phyloP scores from a whole-genome alignment of 2,797 vertebrate genomes.

The Rallus crepitans region DNA sequence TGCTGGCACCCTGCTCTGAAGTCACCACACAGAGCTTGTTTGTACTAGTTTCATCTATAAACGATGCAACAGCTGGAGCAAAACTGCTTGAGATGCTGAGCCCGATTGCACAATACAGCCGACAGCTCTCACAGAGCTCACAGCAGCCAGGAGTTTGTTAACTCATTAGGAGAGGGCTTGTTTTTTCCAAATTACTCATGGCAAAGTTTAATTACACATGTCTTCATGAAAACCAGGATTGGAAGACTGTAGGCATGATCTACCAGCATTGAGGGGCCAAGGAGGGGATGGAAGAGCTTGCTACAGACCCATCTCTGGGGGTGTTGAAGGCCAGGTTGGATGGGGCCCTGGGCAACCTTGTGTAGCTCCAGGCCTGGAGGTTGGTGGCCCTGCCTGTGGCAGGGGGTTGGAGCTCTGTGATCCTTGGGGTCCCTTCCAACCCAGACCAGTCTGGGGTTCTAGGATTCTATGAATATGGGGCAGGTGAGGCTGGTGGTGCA shows the following conservation, averaged over 20 bases:
- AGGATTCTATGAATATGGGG: not conserved
- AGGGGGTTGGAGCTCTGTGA: no score
- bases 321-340: no score
- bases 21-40: constrained; percentile 17
- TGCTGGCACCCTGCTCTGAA: not conserved
- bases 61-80: constrained; percentile 37
- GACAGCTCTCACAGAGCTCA: not conserved
- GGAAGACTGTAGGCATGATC: not conserved
- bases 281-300: not conserved
- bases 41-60: constrained; percentile 18
- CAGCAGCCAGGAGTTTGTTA: not conserved
- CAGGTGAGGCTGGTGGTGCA: not conserved
- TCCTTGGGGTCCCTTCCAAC: no score
- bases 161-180: constrained; percentile 11
- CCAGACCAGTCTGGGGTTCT: no score
- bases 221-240: not conserved
- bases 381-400: no score
- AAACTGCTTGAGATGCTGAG: constrained; percentile 12
- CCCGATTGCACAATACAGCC: not conserved
- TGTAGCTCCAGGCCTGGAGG: no score
- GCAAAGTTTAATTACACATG: not conserved
- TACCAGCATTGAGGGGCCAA: not conserved
- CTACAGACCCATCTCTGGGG: no score
- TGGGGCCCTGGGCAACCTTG: no score
- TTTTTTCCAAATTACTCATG: not conserved